Evolutionary conservation across 2,113 vertebrate species (phyloP).

Genomic region (Macaca nemestrina): DNA sequence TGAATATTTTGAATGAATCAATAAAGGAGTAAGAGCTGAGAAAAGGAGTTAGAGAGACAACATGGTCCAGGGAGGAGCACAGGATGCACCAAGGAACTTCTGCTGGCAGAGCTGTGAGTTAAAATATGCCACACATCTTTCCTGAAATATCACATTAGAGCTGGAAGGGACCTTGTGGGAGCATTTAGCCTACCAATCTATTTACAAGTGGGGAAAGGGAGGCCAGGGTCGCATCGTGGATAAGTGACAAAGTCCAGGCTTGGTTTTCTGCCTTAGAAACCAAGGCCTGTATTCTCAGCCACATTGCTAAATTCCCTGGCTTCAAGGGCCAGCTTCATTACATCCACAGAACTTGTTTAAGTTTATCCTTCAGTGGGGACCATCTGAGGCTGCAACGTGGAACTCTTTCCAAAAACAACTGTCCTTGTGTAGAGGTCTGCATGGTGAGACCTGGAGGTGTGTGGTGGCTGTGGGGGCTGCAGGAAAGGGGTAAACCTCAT

Average conservation of each 20-base stretch:
- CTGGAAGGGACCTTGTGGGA: background rate
- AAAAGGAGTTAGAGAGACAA: background rate
- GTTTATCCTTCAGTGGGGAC: background rate
- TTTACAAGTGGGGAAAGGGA: background rate
- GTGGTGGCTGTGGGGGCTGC: rapidly evolving
- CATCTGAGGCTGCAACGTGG: rapidly evolving
- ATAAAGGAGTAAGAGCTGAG: background rate
- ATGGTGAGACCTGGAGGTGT: background rate
- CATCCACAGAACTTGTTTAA: background rate
- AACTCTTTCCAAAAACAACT: background rate
- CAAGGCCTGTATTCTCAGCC: rapidly evolving
- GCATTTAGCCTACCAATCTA: background rate
- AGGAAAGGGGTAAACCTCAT: background rate
- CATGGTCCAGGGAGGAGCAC: rapidly evolving
- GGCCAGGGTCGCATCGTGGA: background rate
- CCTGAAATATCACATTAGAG: background rate
- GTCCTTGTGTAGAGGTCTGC: background rate
- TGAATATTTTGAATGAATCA: background rate
- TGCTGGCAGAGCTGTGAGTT: background rate
- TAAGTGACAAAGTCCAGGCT: background rate
- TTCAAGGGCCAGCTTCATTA: background rate
- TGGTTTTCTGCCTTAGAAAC: background rate
- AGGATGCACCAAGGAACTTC: background rate
- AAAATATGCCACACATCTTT: rapidly evolving
- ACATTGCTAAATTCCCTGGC: background rate